Base-by-base conservation (phyloP, 2,113 vertebrate genomes). In the Catharus bicknelli region DNA sequence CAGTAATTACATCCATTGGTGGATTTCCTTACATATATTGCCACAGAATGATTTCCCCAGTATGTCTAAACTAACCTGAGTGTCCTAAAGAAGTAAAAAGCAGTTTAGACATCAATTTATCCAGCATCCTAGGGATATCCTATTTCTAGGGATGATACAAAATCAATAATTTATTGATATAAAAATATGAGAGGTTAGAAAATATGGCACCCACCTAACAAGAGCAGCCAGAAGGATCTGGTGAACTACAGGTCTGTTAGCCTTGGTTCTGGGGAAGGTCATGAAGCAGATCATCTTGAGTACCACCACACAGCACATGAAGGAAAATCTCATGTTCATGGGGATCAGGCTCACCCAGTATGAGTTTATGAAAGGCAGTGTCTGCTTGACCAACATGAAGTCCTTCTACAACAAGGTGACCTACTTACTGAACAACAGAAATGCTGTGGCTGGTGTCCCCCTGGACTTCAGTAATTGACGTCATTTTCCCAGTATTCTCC, bases 261-360 rank as follows among this genome's bases (percentile, higher is more conserved):
- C 8, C 25, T 72, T 0, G 0, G 17, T 67, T n/a, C 7, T 0
- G 0, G 29, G 4, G 10, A 59, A 79, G n/a, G 14, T 66, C 30
- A 66, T 8, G 25, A 38, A 59, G n/a, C 45, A 79, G 29, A 40
- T 32, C 25, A 73, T 27, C n/a, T 13, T 1, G 0, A 79, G 20
- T 23, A 25, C 8, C 29, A 53, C 5, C 53, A 59, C 4, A 4
- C 1, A 29, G 73, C 11, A 51, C 17, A 16, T 3, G 7, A 57
- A 66, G n/a, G 25, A 73, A 58, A 73, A 66, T 16, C 14, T 45
- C 27, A 59, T 8, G 12, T 18, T 32, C 45, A 18, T 19, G 20
- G 23, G 6, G 45, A 58, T 40, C 32, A 58, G 16, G 27, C 9
- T 42, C 26, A 55, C 21, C 23, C 40, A 61, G 34, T 7, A 67